These are phyloP conservation scores for Ooceraea biroi DNA, from an alignment of 1,140 invertebrate genomes.

Conservation along the genomic window DNA sequence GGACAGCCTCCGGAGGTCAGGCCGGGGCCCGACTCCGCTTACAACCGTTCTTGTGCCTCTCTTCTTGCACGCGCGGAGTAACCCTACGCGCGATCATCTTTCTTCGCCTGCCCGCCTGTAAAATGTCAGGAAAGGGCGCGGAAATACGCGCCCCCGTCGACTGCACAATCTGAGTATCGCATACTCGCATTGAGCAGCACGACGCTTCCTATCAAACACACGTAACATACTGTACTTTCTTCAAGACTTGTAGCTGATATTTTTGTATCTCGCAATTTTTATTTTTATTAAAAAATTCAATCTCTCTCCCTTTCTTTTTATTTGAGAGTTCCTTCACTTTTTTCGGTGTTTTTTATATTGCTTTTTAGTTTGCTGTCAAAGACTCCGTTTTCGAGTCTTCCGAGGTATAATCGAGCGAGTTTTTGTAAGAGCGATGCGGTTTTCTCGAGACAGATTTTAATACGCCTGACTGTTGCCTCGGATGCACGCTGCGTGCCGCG, in stretches of 20 bases:
- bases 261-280: neutral
- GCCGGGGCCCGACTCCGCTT: constrained; percentile 11
- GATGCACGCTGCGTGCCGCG: constrained; percentile 26
- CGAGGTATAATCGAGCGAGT: neutral
- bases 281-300: neutral
- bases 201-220: neutral
- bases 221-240: neutral
- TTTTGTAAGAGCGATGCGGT: neutral
- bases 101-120: neutral
- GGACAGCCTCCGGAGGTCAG: constrained; percentile 60
- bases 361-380: neutral
- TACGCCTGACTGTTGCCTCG: neutral
- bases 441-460: constrained; percentile 10
- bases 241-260: neutral
- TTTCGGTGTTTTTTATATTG: neutral
- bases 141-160: neutral
- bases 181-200: neutral
- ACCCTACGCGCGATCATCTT: constrained; percentile 26
- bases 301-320: neutral
- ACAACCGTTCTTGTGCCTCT: constrained; percentile 24
- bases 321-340: neutral
- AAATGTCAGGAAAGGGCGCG: constrained; percentile 38
- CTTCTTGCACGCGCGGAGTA: constrained; percentile 28
- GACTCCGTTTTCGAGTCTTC: neutral
- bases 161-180: too few species aligned